These are phyloP conservation scores for Muschampia plurimacula DNA, from an alignment of 2,888 invertebrate genomes.

Conservation along the genomic window DNA sequence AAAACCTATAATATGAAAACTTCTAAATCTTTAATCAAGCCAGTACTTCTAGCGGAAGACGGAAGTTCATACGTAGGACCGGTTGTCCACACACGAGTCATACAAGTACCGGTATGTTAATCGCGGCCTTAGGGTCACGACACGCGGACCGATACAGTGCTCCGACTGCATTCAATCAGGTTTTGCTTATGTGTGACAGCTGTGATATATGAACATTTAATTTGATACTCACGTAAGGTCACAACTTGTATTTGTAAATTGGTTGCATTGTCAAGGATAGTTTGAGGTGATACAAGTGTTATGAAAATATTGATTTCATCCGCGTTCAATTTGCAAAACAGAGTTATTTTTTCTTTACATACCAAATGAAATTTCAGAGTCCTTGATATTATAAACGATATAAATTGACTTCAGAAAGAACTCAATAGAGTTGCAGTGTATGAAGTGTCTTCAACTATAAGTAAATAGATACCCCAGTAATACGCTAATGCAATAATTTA, in stretches of 20 bases:
- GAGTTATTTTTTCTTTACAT: background rate
- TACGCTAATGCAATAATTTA: background rate
- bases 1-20: background rate
- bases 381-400: too few relatives aligned
- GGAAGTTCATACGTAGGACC: constrained; percentile 62
- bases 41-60: constrained; percentile 63
- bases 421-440: too few relatives aligned
- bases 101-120: constrained; percentile 51
- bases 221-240: constrained; percentile 9
- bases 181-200: background rate
- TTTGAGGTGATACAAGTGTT: background rate
- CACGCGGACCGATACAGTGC: constrained; percentile 12
- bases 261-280: constrained; percentile 10
- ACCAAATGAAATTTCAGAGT: background rate
- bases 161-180: constrained; percentile 6
- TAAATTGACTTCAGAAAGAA: background rate
- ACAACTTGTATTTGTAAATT: constrained; percentile 3
- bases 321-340: background rate
- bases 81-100: constrained; percentile 54
- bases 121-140: constrained; percentile 19
- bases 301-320: background rate
- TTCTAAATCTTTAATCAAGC: constrained; percentile 26
- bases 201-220: background rate
- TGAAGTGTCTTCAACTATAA: too few relatives aligned
- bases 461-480: background rate